Evolutionary conservation across 2,888 invertebrate genomes (phyloP).

Genomic region (Alitta virens): DNA sequence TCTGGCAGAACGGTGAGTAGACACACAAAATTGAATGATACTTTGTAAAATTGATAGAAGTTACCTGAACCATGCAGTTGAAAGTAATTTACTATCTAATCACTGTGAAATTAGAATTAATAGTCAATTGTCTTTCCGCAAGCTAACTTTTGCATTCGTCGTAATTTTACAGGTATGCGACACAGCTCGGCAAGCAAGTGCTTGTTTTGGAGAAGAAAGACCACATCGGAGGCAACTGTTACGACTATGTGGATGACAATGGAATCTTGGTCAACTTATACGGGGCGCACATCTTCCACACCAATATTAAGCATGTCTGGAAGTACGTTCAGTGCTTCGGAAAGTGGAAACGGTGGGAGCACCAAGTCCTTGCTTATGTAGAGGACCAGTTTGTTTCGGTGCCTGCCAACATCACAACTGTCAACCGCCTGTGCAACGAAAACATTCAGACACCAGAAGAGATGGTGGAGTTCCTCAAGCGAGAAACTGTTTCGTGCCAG

Average conservation of each 20-base stretch:
- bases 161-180: not conserved
- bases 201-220: conserved; percentile 3
- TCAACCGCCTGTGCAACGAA: conserved; percentile 1
- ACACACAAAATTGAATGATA: no score
- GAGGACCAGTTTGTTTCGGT: conserved; percentile 5
- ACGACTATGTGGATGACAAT: conserved; percentile 10
- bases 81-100: no score
- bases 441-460: conserved; percentile 4
- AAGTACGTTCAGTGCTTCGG: conserved; percentile 1
- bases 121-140: no score
- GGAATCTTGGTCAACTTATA: conserved; percentile 10
- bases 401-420: conserved; percentile 11
- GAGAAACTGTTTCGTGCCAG: not conserved
- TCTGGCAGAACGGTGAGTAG: no score
- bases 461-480: conserved; percentile 2
- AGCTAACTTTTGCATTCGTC: no score
- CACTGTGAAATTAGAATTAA: no score
- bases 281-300: conserved; percentile 13
- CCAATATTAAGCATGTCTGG: conserved; percentile 8
- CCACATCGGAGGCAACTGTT: conserved; percentile 12
- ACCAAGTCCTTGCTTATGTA: conserved; percentile 3
- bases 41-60: no score
- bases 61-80: no score
- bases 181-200: not conserved
- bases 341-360: conserved; percentile 11